A percentile compares a stretch with the other conserved stretches of the same genome.
These are phyloP conservation scores for Leptatherina wallacei DNA, from an alignment of 2,797 vertebrate species.

Conservation along the genomic window DNA sequence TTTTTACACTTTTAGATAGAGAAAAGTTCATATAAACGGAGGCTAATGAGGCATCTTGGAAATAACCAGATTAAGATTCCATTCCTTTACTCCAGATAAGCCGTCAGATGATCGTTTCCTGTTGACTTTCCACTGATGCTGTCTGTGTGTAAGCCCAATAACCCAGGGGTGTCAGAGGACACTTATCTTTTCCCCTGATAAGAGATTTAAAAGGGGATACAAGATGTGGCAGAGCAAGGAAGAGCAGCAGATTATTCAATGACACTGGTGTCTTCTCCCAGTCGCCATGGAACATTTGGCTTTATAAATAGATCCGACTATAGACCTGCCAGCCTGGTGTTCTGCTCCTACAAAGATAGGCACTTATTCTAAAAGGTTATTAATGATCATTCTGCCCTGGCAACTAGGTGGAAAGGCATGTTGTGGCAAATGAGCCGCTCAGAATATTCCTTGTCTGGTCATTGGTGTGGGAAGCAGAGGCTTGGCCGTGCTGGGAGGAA, in stretches of 20 bases:
- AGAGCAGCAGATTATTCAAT: constrained; percentile 69
- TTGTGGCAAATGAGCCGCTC: constrained; percentile 71
- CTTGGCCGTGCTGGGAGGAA: constrained; percentile 48
- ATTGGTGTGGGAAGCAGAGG: constrained; percentile 61
- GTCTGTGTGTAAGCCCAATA: constrained; percentile 54
- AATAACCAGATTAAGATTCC: constrained; percentile 67
- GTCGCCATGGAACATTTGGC: constrained; percentile 82
- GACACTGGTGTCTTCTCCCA: constrained; percentile 69
- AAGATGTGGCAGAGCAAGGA: constrained; percentile 46
- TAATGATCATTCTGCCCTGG: constrained; percentile 81
- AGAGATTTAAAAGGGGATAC: constrained; percentile 32
- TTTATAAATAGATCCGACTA: constrained; percentile 83
- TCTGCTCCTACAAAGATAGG: constrained; percentile 80
- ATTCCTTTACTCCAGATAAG: constrained; percentile 71
- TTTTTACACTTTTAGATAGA: constrained; percentile 15
- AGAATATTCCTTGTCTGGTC: constrained; percentile 74
- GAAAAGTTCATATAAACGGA: constrained; percentile 45
- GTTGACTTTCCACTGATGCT: constrained; percentile 73
- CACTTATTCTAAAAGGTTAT: constrained; percentile 83
- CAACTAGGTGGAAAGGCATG: constrained; percentile 80
- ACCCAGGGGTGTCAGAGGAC: constrained; percentile 65
- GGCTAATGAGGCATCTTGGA: constrained; percentile 61
- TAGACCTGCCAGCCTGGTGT: constrained; percentile 77
- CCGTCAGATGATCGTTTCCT: constrained; percentile 73
- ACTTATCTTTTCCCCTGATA: constrained; percentile 40